These are phyloP conservation scores for Mythimna loreyi DNA, from an alignment of 2,888 invertebrate species.

Conservation along the genomic window DNA sequence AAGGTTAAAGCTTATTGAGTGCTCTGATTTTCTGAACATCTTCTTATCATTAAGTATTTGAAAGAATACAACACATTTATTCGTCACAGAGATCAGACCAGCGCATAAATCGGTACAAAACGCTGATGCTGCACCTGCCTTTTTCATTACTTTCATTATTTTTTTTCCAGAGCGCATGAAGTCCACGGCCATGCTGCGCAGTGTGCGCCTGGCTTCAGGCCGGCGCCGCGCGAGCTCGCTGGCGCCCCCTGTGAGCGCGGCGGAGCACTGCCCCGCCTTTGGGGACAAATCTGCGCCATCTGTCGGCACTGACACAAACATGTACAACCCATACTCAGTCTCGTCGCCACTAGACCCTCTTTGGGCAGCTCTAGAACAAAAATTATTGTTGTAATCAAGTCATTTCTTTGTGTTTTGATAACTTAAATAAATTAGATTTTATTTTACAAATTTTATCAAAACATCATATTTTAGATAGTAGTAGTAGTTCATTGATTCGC, in stretches of 20 bases:
- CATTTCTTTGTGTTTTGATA: constrained; percentile 16
- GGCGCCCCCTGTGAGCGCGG: constrained; percentile 28
- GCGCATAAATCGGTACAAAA: no score
- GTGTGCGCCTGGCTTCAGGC: constrained; percentile 77
- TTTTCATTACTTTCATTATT: background rate
- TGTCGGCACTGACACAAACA: constrained; percentile 57
- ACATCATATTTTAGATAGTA: constrained; percentile 15
- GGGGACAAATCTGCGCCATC: constrained; percentile 65
- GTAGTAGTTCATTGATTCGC: constrained; percentile 41
- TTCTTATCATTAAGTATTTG: no score
- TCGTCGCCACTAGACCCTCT: constrained; percentile 74
- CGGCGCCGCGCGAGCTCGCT: constrained; percentile 69
- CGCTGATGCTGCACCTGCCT: no score
- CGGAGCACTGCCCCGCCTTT: constrained; percentile 64
- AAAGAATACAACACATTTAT: no score
- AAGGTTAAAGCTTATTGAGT: background rate
- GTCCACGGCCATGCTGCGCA: constrained; percentile 82
- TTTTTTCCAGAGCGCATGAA: constrained; percentile 78
- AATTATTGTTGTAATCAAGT: constrained; percentile 72
- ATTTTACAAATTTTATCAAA: constrained; percentile 42
- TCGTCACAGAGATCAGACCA: no score
- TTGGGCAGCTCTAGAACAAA: constrained; percentile 84
- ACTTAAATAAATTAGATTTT: constrained; percentile 54
- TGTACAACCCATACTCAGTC: constrained; percentile 43
- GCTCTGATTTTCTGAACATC: background rate